Evolutionary conservation across 1,140 invertebrate species (phyloP).

Genomic region (Lerema accius): DNA sequence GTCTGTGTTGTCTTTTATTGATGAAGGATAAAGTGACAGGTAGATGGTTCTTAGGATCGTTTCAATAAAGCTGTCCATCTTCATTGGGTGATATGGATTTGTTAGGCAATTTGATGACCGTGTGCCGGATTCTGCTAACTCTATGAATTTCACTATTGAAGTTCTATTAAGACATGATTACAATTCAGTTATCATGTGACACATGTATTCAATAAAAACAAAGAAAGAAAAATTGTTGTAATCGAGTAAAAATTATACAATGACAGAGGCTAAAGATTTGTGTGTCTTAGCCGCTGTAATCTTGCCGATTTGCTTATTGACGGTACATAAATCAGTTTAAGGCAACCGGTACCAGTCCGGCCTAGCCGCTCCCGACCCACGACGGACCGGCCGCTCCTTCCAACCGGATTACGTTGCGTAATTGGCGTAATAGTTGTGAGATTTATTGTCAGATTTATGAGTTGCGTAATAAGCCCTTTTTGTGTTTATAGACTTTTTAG

Average conservation of each 20-base stretch:
- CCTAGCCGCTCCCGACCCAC: slow-evolving; percentile 48
- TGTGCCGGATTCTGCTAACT: too few relatives aligned
- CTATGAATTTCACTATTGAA: too few relatives aligned
- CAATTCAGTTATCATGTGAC: too few relatives aligned
- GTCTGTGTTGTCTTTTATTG: not conserved
- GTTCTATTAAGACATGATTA: too few relatives aligned
- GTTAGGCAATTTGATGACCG: too few relatives aligned
- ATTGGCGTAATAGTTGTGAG: slow-evolving; percentile 78
- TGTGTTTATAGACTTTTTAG: slow-evolving; percentile 1
- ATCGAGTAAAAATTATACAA: too few relatives aligned
- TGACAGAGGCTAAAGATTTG: not conserved
- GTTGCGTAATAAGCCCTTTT: slow-evolving; percentile 46
- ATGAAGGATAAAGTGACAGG: too few relatives aligned
- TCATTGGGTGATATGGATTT: too few relatives aligned
- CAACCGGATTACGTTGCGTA: slow-evolving; percentile 66
- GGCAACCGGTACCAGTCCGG: slow-evolving; percentile 53
- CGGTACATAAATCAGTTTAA: slow-evolving; percentile 74
- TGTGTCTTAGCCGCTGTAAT: slow-evolving; percentile 21
- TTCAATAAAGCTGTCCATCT: too few relatives aligned
- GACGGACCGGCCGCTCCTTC: slow-evolving; percentile 51
- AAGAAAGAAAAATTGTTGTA: too few relatives aligned
- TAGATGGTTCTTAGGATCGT: too few relatives aligned
- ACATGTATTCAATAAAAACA: too few relatives aligned
- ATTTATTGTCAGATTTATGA: slow-evolving; percentile 67
- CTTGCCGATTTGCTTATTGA: slow-evolving; percentile 68